Evolutionary conservation across 1,140 invertebrate genomes (phyloP).

Genomic region (Himalopsyche phryganea): DNA sequence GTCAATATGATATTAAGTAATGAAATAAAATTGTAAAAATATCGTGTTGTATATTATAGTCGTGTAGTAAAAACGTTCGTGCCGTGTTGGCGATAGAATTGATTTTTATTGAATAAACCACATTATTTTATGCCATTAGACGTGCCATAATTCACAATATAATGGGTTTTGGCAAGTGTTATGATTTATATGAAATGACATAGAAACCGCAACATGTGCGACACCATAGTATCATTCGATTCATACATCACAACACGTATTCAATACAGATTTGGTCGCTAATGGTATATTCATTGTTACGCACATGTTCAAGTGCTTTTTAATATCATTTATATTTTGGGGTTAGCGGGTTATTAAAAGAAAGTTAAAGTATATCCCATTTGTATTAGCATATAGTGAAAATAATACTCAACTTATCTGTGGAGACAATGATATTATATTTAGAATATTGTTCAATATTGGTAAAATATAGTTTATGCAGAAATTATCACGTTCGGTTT

Average conservation of each 20-base stretch:
- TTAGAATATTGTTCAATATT: too few relatives aligned
- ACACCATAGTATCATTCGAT: not conserved
- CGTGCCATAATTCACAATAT: too few relatives aligned
- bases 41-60: too few relatives aligned
- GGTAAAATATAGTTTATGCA: too few relatives aligned
- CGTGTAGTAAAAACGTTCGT: too few relatives aligned
- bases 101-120: slow-evolving; percentile 2
- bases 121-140: not conserved
- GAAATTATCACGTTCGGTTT: too few relatives aligned
- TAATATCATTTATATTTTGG: not conserved
- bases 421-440: too few relatives aligned
- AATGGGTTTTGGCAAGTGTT: not conserved
- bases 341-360: not conserved
- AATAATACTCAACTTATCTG: too few relatives aligned
- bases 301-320: not conserved
- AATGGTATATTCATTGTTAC: slow-evolving; percentile 4
- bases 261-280: not conserved
- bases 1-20: too few relatives aligned
- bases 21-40: too few relatives aligned
- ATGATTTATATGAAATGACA: slow-evolving; percentile 2
- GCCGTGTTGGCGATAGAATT: too few relatives aligned
- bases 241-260: not conserved
- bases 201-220: slow-evolving; percentile 2
- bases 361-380: not conserved
- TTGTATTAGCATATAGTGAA: too few relatives aligned